phyloP scores from a whole-genome alignment of 2,888 invertebrate species.

The Dichetophora obliterata region DNA sequence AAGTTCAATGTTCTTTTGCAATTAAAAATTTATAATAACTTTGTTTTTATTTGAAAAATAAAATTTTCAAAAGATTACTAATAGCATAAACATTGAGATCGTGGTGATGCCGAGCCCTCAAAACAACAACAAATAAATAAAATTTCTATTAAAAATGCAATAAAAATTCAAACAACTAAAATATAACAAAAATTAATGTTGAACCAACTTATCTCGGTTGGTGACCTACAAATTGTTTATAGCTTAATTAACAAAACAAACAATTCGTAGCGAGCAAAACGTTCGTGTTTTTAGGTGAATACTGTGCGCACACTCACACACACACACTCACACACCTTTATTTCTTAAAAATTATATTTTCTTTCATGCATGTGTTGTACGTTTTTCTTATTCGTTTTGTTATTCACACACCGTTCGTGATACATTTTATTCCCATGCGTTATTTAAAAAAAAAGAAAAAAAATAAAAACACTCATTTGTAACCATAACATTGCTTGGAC shows the following conservation, averaged over 20 bases:
- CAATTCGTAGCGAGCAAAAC: conserved; percentile 4
- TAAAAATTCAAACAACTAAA: neutral
- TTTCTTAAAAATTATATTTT: too few relatives aligned
- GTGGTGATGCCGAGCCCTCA: too few relatives aligned
- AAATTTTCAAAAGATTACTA: too few relatives aligned
- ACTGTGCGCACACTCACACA: neutral
- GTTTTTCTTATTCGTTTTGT: neutral
- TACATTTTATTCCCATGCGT: neutral
- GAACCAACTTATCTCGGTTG: neutral
- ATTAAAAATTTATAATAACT: too few relatives aligned
- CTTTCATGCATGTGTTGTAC: too few relatives aligned
- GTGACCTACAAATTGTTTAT: conserved; percentile 29
- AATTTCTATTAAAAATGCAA: conserved; percentile 18
- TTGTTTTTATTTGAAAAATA: too few relatives aligned
- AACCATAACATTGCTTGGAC: too few relatives aligned
- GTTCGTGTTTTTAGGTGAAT: too few relatives aligned
- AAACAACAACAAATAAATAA: neutral
- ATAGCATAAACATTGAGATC: too few relatives aligned
- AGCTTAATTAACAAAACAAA: conserved; percentile 40
- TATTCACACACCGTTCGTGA: neutral
- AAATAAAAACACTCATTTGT: too few relatives aligned
- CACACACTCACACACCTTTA: neutral
- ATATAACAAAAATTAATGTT: neutral
- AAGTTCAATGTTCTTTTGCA: too few relatives aligned
- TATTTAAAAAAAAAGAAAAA: neutral